Conservation (phyloP, 53 echinoderm and acorn worm species). For the Temnopleurus reevesii region DNA sequence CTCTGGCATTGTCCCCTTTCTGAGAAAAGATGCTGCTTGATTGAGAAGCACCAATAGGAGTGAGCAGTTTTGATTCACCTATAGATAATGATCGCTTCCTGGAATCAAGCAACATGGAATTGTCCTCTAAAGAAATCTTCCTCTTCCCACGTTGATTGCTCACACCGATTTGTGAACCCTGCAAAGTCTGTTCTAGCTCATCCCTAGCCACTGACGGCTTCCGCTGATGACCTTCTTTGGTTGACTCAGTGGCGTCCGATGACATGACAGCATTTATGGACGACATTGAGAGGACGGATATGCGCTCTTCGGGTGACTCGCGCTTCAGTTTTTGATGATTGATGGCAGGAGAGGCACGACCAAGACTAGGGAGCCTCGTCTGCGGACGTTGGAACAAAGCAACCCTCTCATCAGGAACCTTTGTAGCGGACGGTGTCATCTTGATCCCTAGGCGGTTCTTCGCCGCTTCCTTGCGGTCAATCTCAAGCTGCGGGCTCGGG, state of each 20-base stretch:
- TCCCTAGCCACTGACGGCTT: background rate
- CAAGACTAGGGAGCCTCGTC: conserved; percentile 40
- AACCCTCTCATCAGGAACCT: conserved; percentile 46
- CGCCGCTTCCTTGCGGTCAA: conserved; percentile 42
- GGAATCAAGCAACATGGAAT: conserved; percentile 7
- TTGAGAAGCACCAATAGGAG: background rate
- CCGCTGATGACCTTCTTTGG: background rate
- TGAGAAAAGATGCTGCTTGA: background rate
- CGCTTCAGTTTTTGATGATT: conserved; percentile 8
- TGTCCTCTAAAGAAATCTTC: conserved; percentile 44
- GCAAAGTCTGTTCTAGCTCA: background rate
- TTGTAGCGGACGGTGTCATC: conserved; percentile 80
- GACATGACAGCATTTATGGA: conserved; percentile 12
- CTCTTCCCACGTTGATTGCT: background rate
- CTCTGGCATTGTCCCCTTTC: background rate
- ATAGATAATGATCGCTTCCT: background rate
- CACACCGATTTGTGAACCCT: background rate
- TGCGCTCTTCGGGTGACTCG: conserved; percentile 53
- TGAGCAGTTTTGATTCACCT: background rate
- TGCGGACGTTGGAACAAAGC: conserved; percentile 33
- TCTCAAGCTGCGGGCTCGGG: conserved; percentile 77
- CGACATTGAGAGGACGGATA: conserved; percentile 61
- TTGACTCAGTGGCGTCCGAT: background rate
- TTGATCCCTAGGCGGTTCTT: conserved; percentile 72
- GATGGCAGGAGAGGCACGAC: background rate